phyloP scores from a whole-genome alignment of 1,140 invertebrate species.

The Drosophila hydei region DNA sequence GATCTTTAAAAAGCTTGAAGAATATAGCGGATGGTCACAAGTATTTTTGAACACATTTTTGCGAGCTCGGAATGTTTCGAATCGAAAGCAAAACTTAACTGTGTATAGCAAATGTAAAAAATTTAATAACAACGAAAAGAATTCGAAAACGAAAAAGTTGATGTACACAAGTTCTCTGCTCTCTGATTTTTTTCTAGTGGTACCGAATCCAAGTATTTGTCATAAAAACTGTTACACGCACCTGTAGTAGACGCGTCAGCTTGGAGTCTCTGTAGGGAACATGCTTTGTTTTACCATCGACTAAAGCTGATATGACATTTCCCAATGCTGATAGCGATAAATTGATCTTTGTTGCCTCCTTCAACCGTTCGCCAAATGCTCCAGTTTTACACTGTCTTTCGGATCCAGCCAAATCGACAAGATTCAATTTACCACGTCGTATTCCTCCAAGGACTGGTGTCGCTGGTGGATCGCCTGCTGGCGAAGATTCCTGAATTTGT shows the following conservation, averaged over 20 bases:
- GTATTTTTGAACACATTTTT: too few species aligned
- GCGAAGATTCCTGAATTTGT: conserved; percentile 86
- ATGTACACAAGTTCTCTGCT: not conserved
- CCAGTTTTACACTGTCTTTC: conserved; percentile 96
- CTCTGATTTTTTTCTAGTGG: too few species aligned
- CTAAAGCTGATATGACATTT: conserved; percentile 97
- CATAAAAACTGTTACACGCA: conserved; percentile 2
- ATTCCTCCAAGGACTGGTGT: conserved; percentile 81
- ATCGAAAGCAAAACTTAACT: too few species aligned
- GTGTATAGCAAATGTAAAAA: too few species aligned
- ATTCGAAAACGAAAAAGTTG: too few species aligned
- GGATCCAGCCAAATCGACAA: conserved; percentile 93
- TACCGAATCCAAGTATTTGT: too few species aligned
- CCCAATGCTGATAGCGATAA: conserved; percentile 96
- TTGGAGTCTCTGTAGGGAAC: conserved; percentile 98
- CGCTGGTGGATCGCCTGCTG: not conserved
- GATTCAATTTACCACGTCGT: conserved; percentile 92
- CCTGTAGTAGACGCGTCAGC: conserved; percentile 93
- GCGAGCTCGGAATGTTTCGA: too few species aligned
- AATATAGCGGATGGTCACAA: too few species aligned
- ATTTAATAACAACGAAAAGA: too few species aligned
- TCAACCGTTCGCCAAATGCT: conserved; percentile 93
- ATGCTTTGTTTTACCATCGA: conserved; percentile 95
- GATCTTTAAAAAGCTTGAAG: too few species aligned
- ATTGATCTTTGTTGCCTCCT: conserved; percentile 98